Percentiles rank a stretch among this genome's conserved stretches.
Evolutionary conservation across 2,113 vertebrate species (phyloP).

Genomic region (Vidua chalybeata): DNA sequence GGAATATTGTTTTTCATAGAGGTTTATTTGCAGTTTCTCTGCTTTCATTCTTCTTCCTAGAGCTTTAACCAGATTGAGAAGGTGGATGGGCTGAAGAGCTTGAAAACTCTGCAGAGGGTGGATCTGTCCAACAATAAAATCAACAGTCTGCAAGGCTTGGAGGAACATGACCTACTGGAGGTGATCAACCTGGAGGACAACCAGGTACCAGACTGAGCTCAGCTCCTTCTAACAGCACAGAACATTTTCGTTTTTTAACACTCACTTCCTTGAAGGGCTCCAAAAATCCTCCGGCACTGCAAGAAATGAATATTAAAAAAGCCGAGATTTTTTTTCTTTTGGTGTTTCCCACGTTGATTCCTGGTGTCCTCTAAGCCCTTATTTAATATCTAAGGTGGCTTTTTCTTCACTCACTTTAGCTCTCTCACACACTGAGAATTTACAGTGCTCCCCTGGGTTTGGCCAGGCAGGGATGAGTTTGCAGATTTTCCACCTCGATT

Average conservation of each 20-base stretch:
- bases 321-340: not conserved
- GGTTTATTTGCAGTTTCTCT: not conserved
- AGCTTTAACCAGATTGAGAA: slow-evolving; percentile 83
- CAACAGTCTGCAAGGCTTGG: slow-evolving; percentile 81
- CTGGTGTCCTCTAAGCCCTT: not conserved
- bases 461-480: not conserved
- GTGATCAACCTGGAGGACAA: slow-evolving; percentile 85
- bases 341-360: not conserved
- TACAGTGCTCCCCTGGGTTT: not conserved
- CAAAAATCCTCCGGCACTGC: not conserved
- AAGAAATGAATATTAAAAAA: not conserved
- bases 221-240: not conserved
- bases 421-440: not conserved
- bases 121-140: slow-evolving; percentile 89
- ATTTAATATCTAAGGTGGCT: not conserved
- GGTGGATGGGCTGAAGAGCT: slow-evolving; percentile 78
- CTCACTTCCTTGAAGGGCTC: not conserved
- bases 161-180: slow-evolving; percentile 79
- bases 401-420: not conserved
- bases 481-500: not conserved
- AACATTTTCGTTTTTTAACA: not conserved
- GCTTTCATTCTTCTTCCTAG: slow-evolving; percentile 61
- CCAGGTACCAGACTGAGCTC: slow-evolving; percentile 73
- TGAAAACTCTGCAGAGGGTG: slow-evolving; percentile 77
- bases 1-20: not conserved